Conservation (phyloP, 2,113 vertebrate genomes). For the Coturnix japonica region DNA sequence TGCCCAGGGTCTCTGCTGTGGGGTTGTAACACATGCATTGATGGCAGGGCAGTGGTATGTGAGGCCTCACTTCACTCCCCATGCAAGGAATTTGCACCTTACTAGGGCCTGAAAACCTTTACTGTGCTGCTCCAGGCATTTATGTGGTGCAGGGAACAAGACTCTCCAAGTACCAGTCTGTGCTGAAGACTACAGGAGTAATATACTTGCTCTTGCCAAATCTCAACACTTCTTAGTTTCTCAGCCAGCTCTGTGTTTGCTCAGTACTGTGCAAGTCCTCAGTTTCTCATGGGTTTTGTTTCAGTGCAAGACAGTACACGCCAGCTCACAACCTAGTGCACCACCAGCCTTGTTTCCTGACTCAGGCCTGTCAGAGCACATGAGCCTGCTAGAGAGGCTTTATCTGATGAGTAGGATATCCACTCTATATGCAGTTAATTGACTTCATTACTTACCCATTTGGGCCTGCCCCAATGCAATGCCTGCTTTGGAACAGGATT, state of each 20-base stretch:
- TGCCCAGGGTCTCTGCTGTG: background rate
- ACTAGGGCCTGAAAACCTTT: background rate
- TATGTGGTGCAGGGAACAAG: background rate
- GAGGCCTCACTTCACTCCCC: accelerated
- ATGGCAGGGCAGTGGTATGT: background rate
- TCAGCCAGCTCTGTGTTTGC: background rate
- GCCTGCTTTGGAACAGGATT: background rate
- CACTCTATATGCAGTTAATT: background rate
- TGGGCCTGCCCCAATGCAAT: background rate
- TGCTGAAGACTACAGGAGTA: accelerated
- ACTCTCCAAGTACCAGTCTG: accelerated
- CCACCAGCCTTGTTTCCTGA: background rate
- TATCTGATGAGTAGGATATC: background rate
- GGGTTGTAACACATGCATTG: accelerated
- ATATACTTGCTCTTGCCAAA: accelerated
- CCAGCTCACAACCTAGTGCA: accelerated
- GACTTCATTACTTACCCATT: background rate
- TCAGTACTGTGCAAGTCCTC: background rate
- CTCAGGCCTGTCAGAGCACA: background rate
- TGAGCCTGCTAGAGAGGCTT: background rate
- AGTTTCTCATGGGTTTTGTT: background rate
- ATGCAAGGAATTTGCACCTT: background rate
- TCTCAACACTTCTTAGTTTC: background rate
- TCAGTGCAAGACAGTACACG: background rate
- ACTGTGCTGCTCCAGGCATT: background rate